Conservation (phyloP, 1,140 invertebrate genomes). For the Panonychus citri region DNA sequence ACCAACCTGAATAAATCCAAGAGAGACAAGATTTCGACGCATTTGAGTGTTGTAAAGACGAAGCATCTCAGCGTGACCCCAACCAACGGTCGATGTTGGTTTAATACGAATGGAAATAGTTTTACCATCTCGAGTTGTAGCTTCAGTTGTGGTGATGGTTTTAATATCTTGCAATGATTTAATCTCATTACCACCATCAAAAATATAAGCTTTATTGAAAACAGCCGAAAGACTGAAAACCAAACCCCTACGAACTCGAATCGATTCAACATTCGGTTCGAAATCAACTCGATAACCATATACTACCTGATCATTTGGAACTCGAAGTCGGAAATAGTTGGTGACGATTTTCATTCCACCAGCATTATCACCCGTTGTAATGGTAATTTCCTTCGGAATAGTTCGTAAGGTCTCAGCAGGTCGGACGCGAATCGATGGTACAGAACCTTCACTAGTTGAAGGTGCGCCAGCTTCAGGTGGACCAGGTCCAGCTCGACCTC, state of each 20-base stretch:
- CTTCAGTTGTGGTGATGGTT: not conserved
- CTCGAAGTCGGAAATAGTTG: conserved; percentile 48
- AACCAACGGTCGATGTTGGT: not conserved
- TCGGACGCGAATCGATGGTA: no score
- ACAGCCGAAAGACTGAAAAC: conserved; percentile 28
- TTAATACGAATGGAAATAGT: not conserved
- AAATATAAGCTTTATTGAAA: conserved; percentile 21
- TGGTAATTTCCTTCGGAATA: not conserved
- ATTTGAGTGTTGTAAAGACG: conserved; percentile 1
- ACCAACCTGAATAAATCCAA: not conserved
- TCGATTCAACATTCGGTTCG: conserved; percentile 41
- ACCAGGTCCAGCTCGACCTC: not conserved
- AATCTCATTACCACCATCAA: conserved; percentile 10
- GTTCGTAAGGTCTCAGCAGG: not conserved
- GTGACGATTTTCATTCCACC: not conserved
- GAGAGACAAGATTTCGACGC: not conserved
- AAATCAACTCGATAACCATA: conserved; percentile 62
- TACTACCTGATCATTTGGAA: conserved; percentile 42
- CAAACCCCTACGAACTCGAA: conserved; percentile 32
- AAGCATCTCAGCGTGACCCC: not conserved
- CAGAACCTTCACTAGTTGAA: conserved; percentile 26
- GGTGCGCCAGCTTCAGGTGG: not conserved
- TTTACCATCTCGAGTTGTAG: not conserved
- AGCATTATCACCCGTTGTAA: not conserved
- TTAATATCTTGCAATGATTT: conserved; percentile 4